These are phyloP conservation scores for Coilia nasus DNA, from an alignment of 2,797 vertebrate species.

Conservation along the genomic window DNA sequence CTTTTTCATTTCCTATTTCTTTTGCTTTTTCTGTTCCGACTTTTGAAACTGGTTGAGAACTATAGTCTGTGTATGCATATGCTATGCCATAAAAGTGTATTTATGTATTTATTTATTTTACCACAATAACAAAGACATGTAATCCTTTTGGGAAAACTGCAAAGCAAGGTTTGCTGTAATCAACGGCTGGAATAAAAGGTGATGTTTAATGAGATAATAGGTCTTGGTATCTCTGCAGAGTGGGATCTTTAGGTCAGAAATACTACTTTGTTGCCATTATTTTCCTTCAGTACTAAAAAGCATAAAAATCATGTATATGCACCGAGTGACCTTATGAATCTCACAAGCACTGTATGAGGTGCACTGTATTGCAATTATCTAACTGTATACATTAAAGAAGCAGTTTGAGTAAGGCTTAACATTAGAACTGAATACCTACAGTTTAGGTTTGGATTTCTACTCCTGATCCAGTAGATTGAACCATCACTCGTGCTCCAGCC, in stretches of 20 bases:
- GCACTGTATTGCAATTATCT: not conserved
- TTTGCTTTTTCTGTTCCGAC: too few relatives aligned
- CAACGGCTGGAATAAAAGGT: not conserved
- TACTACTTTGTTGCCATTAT: slow-evolving; percentile 27
- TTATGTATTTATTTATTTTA: too few relatives aligned
- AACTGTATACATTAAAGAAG: not conserved
- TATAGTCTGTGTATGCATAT: too few relatives aligned
- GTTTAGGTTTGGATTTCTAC: not conserved
- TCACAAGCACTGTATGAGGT: not conserved
- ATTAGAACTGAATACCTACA: not conserved
- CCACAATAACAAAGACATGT: not conserved
- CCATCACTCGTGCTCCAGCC: not conserved
- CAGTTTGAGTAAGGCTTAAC: not conserved
- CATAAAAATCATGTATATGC: not conserved
- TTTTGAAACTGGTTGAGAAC: too few relatives aligned
- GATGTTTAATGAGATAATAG: not conserved
- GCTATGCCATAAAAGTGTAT: too few relatives aligned
- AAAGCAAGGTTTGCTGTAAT: not conserved
- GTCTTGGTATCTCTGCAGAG: slow-evolving; percentile 21
- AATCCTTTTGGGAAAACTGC: not conserved
- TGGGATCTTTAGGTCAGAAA: slow-evolving; percentile 50
- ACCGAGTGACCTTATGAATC: not conserved
- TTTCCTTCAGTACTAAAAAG: not conserved
- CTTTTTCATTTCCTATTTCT: too few relatives aligned
- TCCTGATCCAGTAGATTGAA: not conserved